Evolutionary conservation across 2,888 invertebrate species (phyloP).

Genomic region (Agrochola lota): DNA sequence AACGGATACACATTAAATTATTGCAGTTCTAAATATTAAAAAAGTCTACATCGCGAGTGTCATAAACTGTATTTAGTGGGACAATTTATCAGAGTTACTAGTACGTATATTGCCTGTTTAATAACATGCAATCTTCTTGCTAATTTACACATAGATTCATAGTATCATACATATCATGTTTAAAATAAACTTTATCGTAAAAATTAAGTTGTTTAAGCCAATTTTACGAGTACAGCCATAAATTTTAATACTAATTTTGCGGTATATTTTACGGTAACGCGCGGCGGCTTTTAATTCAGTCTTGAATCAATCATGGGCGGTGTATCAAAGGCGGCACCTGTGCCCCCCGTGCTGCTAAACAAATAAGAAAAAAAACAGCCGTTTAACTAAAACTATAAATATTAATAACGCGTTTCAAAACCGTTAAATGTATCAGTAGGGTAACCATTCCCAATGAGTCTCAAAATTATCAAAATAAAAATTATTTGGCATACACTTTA

Average conservation of each 20-base stretch:
- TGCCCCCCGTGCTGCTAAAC: conserved; percentile 84
- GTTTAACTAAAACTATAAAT: conserved; percentile 86
- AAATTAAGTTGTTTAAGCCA: conserved; percentile 61
- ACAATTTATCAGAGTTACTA: conserved; percentile 17
- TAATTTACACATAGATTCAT: conserved; percentile 46
- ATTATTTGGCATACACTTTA: neutral
- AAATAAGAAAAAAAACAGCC: conserved; percentile 83
- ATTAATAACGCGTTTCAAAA: conserved; percentile 86
- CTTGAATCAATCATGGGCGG: conserved; percentile 72
- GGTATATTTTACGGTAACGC: conserved; percentile 66
- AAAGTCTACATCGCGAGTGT: conserved; percentile 10
- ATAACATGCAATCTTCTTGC: conserved; percentile 55
- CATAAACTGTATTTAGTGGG: conserved; percentile 22
- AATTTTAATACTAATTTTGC: conserved; percentile 77
- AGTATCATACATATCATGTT: conserved; percentile 17
- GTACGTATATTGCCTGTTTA: conserved; percentile 27
- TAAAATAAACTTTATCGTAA: conserved; percentile 41
- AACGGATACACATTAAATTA: conserved; percentile 11
- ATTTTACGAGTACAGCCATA: conserved; percentile 72
- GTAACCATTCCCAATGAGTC: conserved; percentile 71
- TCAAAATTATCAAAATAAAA: too few species aligned
- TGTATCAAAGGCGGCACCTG: conserved; percentile 85
- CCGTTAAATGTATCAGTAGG: conserved; percentile 77
- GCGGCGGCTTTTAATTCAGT: conserved; percentile 71
- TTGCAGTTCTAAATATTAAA: conserved; percentile 35